phyloP scores from a whole-genome alignment of 2,113 vertebrate species.

The Zosterops japonicus region DNA sequence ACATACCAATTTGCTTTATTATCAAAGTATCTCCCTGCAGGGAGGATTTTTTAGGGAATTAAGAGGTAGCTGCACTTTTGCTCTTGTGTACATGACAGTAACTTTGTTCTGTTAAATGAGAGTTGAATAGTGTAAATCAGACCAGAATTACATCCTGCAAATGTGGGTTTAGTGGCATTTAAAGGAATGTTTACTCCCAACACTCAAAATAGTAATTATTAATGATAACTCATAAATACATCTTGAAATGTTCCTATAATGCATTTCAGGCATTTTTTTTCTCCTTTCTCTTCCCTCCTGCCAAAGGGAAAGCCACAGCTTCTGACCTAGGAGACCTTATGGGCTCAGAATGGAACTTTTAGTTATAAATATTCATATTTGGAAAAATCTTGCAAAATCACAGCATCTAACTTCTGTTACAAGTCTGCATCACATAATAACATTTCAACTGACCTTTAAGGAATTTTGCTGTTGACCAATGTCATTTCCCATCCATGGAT shows the following conservation, averaged over 20 bases:
- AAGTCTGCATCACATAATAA: background rate
- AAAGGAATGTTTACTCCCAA: background rate
- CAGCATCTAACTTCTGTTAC: background rate
- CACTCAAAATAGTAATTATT: background rate
- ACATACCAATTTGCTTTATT: slow-evolving; percentile 54
- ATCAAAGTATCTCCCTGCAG: background rate
- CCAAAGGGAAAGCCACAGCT: background rate
- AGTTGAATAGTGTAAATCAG: background rate
- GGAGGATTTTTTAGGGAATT: background rate
- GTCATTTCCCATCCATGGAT: background rate
- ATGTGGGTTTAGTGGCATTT: background rate
- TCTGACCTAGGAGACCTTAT: background rate
- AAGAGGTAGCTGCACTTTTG: background rate
- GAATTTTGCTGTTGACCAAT: background rate
- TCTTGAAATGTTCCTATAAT: background rate
- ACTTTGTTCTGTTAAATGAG: background rate
- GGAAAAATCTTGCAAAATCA: background rate
- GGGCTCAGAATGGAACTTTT: background rate
- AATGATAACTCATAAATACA: background rate
- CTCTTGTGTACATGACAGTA: background rate
- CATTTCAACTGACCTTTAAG: background rate
- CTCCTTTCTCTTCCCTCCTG: background rate
- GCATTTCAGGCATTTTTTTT: background rate
- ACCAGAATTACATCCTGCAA: background rate
- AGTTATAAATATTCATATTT: background rate